phyloP scores from a whole-genome alignment of 2,797 vertebrate genomes.

The Dermochelys coriacea region DNA sequence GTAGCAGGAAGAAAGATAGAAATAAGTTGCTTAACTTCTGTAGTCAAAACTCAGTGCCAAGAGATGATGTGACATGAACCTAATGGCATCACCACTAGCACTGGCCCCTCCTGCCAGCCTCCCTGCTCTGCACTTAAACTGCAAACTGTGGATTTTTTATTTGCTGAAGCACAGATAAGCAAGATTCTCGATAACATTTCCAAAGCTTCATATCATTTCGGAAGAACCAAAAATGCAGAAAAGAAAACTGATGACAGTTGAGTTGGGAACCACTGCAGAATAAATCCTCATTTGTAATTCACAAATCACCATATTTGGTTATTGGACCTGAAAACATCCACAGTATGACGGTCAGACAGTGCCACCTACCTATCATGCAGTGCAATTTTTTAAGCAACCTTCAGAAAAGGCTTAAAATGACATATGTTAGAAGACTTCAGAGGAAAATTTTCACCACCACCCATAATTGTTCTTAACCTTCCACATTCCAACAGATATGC shows the following conservation, averaged over 20 bases:
- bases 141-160: not conserved
- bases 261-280: not conserved
- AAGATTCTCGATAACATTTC: not conserved
- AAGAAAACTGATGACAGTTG: fast-evolving
- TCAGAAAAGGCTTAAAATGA: fast-evolving
- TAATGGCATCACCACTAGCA: fast-evolving
- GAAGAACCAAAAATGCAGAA: not conserved
- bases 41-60: not conserved
- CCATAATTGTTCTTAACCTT: not conserved
- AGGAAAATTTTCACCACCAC: fast-evolving
- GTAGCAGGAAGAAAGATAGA: not conserved
- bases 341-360: not conserved
- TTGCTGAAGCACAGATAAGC: not conserved
- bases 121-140: not conserved
- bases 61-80: fast-evolving
- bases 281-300: not conserved
- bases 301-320: not conserved
- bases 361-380: slow-evolving; percentile 49
- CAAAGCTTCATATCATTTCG: not conserved
- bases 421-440: not conserved
- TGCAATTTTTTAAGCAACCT: not conserved
- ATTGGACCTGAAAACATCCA: fast-evolving
- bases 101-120: not conserved
- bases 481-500: not conserved
- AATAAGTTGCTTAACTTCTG: not conserved